Conservation (phyloP, 2,113 vertebrate species). For the Bettongia penicillata region DNA sequence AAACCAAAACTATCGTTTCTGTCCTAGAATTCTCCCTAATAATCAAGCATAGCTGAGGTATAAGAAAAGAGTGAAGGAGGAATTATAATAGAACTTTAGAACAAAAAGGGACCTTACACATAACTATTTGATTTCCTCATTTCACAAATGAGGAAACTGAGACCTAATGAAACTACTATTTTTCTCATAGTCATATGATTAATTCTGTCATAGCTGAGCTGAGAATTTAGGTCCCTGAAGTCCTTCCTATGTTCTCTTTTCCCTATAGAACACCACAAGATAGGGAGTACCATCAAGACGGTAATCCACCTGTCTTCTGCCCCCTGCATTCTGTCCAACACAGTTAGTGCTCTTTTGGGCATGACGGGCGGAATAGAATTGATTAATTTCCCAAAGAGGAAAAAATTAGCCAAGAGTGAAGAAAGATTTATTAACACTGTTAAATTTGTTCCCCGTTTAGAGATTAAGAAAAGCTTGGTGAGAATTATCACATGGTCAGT, state of each 20-base stretch:
- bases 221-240: background rate
- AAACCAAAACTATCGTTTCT: background rate
- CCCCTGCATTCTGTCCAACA: background rate
- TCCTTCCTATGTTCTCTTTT: background rate
- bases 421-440: conserved; percentile 10
- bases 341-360: background rate
- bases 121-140: background rate
- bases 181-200: conserved; percentile 2
- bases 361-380: background rate
- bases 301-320: conserved; percentile 3
- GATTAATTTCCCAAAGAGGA: conserved; percentile 15
- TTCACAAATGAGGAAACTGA: background rate
- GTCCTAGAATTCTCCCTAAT: background rate
- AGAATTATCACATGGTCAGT: background rate
- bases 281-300: background rate
- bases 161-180: background rate
- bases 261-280: background rate
- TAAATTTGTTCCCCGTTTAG: background rate
- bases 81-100: background rate
- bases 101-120: background rate
- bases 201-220: background rate
- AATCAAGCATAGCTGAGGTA: background rate
- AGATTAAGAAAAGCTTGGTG: conserved; percentile 25
- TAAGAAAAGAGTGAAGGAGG: background rate
- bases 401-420: conserved; percentile 6